These are phyloP conservation scores for Grus americana DNA, from an alignment of 2,113 vertebrate genomes.

Conservation along the genomic window DNA sequence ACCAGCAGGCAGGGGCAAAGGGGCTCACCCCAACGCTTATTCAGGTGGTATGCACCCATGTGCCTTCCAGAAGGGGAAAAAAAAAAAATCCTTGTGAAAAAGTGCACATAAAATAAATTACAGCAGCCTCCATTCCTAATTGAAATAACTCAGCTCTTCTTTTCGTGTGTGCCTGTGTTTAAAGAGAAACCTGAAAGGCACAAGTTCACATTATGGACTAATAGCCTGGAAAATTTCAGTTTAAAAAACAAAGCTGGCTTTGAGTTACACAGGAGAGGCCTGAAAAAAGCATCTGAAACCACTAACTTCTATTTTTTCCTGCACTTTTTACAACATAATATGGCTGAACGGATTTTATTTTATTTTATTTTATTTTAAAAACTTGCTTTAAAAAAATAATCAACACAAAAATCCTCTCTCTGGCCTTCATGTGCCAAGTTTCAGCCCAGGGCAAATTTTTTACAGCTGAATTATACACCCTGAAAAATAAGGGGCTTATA, in stretches of 20 bases:
- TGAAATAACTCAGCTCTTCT: constrained; percentile 54
- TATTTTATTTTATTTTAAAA: constrained; percentile 74
- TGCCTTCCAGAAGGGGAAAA: neutral
- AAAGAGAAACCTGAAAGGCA: constrained; percentile 60
- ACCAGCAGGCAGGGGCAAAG: neutral
- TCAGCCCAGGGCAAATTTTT: constrained; percentile 75
- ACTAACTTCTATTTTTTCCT: constrained; percentile 48
- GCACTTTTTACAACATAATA: constrained; percentile 60
- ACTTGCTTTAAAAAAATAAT: constrained; percentile 68
- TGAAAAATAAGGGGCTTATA: constrained; percentile 70
- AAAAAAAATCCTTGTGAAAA: constrained; percentile 4
- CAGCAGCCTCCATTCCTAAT: constrained; percentile 23
- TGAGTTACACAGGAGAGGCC: constrained; percentile 64
- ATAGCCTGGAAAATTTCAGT: constrained; percentile 68
- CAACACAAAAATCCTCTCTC: constrained; percentile 50
- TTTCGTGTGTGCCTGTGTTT: constrained; percentile 41
- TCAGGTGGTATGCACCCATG: neutral
- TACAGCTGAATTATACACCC: constrained; percentile 75
- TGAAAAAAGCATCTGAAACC: constrained; percentile 58
- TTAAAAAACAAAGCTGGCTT: constrained; percentile 76
- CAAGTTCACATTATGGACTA: constrained; percentile 66
- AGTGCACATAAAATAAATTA: constrained; percentile 36
- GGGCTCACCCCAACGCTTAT: neutral
- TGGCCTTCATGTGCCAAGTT: constrained; percentile 69
- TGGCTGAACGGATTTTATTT: constrained; percentile 52